A percentile compares a stretch with the other conserved stretches of the same genome.
Conservation (phyloP, 2,113 vertebrate genomes). For the Carassius carassius region DNA sequence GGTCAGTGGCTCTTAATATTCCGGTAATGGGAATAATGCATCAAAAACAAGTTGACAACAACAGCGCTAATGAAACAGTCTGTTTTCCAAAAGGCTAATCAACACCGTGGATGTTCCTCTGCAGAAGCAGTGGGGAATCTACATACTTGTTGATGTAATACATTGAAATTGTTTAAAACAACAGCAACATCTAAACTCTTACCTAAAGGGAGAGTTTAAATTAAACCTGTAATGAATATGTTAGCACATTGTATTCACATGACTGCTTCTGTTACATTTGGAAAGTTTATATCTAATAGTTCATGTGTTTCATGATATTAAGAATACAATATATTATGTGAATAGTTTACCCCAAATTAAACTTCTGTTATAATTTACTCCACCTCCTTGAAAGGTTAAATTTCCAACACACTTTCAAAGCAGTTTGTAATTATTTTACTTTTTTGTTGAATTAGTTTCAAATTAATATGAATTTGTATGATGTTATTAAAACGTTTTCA, state of each 20-base stretch:
- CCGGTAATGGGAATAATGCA: conserved; percentile 1
- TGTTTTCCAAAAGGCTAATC: conserved; percentile 16
- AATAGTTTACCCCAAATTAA: background rate
- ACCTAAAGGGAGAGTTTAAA: background rate
- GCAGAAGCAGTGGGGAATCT: background rate
- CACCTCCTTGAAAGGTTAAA: too few species aligned
- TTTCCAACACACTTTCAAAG: too few species aligned
- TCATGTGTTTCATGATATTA: background rate
- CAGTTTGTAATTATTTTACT: too few species aligned
- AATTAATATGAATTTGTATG: too few species aligned
- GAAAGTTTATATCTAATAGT: background rate
- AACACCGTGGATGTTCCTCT: conserved; percentile 4
- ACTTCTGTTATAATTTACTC: too few species aligned
- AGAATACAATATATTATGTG: background rate
- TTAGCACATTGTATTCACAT: too few species aligned
- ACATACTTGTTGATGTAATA: background rate
- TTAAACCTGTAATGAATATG: too few species aligned
- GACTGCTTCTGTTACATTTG: background rate
- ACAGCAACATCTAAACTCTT: background rate
- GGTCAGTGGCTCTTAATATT: conserved; percentile 9
- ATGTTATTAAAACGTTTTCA: too few species aligned
- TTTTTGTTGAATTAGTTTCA: too few species aligned
- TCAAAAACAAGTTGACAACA: background rate
- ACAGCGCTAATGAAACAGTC: conserved; percentile 17
- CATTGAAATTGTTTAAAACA: background rate